phyloP scores from a whole-genome alignment of 2,113 vertebrate genomes.

The Microtus ochrogaster region DNA sequence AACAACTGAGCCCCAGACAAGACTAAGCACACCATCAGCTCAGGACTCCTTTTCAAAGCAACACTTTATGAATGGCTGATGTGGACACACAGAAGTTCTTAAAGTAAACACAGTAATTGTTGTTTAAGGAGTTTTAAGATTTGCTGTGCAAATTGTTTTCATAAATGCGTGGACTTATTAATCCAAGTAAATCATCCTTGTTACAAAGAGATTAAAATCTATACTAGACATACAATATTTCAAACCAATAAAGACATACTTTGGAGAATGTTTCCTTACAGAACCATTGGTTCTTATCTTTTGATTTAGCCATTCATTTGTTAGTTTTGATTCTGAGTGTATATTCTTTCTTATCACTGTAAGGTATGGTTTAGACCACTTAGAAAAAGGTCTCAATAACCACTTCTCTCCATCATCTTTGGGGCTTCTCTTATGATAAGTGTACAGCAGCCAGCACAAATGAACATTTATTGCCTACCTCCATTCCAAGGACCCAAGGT shows the following conservation, averaged over 20 bases:
- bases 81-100: constrained; percentile 33
- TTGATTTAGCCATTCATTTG: neutral
- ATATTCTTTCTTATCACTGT: neutral
- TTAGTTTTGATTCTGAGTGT: neutral
- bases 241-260: constrained; percentile 26
- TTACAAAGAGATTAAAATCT: constrained; percentile 38
- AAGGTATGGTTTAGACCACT: neutral
- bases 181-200: constrained; percentile 59
- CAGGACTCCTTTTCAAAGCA: constrained; percentile 13
- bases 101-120: constrained; percentile 43
- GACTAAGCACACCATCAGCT: neutral
- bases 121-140: constrained; percentile 50
- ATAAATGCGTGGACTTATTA: constrained; percentile 65
- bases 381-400: neutral
- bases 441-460: neutral
- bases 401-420: constrained; percentile 8
- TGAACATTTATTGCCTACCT: neutral
- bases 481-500: neutral
- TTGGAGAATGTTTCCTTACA: neutral
- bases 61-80: constrained; percentile 64
- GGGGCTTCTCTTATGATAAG: neutral
- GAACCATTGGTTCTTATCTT: neutral
- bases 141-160: constrained; percentile 64
- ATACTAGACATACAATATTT: constrained; percentile 45
- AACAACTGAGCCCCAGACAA: neutral